Evolutionary conservation across 2,888 invertebrate species (phyloP), one percentile per base, ranked within the genome.

Genomic region (Timandra comae): DNA sequence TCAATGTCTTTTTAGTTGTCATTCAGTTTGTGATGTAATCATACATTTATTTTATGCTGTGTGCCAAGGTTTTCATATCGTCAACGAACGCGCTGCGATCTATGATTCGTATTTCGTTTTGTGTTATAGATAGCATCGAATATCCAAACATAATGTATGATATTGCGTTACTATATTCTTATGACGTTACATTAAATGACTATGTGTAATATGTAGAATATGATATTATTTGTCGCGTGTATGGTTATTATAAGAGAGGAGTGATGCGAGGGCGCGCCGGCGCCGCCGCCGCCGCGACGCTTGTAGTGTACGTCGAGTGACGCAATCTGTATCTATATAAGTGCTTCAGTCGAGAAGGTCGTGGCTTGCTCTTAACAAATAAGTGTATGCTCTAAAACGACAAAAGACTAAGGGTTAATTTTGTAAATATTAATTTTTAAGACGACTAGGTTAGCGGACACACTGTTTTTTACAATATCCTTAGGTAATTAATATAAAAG

Each of bases 391-490:
- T 73, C 68, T 69, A 41, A 63, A 73, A 70, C 66, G 78, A 76
- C 74, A 72, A 78, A 80, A 79, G 72, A 81, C 79, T 76, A 73
- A 67, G 70, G 70, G 80, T 73, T 80, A 72, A 80, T 77, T 74
- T 76, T 84, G 81, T 84, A 81, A 63, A 82, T 81, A 82, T 65
- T 79, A 78, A 46, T 66, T 66, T 56, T 45, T 81, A 79, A 82
- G 81, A 54, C 72, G 69, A 52, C 58, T 71, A 75, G 65, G 53
- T 80, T 79, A 78, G 77, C 70, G 63, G 68, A 78, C 68, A 76
- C 72, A 79, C 79, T 75, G 80, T 85, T 85, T 85, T 84, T 81
- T 84, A 85, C 80, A 79, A 81, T 84, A 84, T 81, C 66, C 61
- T 24, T 82, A 82, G 70, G 65, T 74, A 75, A 75, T 70, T 63